These are phyloP conservation scores for Papilio helenus DNA, from an alignment of 1,140 invertebrate species.

Conservation along the genomic window DNA sequence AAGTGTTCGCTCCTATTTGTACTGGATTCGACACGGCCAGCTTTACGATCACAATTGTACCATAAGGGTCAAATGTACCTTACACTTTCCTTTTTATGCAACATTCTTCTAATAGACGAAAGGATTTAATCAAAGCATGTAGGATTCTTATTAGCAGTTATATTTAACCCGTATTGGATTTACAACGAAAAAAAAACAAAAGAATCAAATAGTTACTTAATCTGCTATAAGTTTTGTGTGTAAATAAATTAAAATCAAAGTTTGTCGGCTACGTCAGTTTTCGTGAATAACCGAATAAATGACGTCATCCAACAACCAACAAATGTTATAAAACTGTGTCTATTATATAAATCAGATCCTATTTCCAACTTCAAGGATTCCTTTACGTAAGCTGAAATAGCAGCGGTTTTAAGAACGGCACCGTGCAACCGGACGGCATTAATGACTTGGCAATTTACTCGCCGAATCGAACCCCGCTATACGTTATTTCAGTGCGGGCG, in stretches of 20 bases:
- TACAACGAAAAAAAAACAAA: no score
- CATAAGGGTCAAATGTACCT: constrained; percentile 9
- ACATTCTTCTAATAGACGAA: constrained; percentile 4
- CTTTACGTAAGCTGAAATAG: constrained; percentile 59
- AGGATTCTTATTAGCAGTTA: background rate
- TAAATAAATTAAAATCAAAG: no score
- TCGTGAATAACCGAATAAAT: background rate
- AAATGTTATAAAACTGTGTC: constrained; percentile 1
- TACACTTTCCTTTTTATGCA: background rate
- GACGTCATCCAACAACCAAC: background rate
- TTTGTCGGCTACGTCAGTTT: no score
- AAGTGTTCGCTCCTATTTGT: constrained; percentile 67
- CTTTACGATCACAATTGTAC: constrained; percentile 57
- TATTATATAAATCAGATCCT: constrained; percentile 55
- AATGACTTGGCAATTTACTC: constrained; percentile 75
- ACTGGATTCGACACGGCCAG: constrained; percentile 61
- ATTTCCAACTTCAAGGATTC: constrained; percentile 62
- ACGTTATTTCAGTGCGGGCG: constrained; percentile 70
- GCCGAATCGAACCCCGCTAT: constrained; percentile 68
- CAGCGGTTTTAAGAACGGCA: constrained; percentile 61
- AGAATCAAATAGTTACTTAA: no score
- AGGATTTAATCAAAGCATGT: background rate
- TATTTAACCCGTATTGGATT: background rate
- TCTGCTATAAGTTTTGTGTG: no score
- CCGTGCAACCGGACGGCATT: constrained; percentile 72